These are phyloP conservation scores for Brachionus angularis DNA, from an alignment of 1,140 invertebrate genomes.

Conservation along the genomic window DNA sequence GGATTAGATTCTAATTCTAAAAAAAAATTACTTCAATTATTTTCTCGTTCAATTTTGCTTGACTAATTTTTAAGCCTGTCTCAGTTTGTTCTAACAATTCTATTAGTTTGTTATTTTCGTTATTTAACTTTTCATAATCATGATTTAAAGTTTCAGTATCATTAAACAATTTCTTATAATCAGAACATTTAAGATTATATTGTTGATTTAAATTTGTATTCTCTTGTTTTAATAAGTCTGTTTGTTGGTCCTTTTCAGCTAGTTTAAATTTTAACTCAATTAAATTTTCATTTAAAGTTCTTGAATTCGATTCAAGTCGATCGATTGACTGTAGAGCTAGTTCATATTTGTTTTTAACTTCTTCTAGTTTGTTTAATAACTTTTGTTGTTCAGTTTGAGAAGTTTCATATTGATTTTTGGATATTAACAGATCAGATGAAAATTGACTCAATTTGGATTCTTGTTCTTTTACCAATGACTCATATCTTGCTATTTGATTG, in stretches of 20 bases:
- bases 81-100: slow-evolving; percentile 18
- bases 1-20: too few species aligned
- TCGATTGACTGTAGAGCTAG: neutral
- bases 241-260: slow-evolving; percentile 7
- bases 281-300: slow-evolving; percentile 3
- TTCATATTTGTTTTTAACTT: slow-evolving; percentile 1
- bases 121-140: slow-evolving; percentile 21
- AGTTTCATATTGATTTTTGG: slow-evolving; percentile 7
- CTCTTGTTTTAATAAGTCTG: neutral
- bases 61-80: neutral
- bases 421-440: slow-evolving; percentile 2
- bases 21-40: slow-evolving; percentile 27
- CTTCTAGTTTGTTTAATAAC: neutral
- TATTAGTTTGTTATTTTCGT: slow-evolving; percentile 31
- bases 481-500: slow-evolving; percentile 13
- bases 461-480: neutral
- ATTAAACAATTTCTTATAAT: slow-evolving; percentile 12
- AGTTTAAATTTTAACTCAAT: slow-evolving; percentile 27
- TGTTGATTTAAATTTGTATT: slow-evolving; percentile 13
- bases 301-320: neutral
- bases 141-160: slow-evolving; percentile 26
- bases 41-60: slow-evolving; percentile 22
- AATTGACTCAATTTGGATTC: slow-evolving; percentile 36
- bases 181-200: slow-evolving; percentile 21
- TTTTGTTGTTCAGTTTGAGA: neutral